Conservation (phyloP, 1,140 invertebrate species). For the Bombus picipes region DNA sequence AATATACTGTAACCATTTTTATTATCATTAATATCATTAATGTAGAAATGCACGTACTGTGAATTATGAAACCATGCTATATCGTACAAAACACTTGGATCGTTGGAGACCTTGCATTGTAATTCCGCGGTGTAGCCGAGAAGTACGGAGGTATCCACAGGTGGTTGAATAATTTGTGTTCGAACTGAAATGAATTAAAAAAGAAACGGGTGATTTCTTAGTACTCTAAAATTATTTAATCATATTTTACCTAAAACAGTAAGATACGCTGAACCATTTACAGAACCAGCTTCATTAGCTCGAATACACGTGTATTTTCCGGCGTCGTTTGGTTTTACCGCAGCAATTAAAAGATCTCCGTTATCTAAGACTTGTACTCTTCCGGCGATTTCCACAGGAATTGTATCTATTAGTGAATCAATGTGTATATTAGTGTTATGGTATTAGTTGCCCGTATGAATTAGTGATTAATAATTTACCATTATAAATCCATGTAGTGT, state of each 20-base stretch:
- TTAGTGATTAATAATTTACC: constrained; percentile 83
- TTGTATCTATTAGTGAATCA: constrained; percentile 79
- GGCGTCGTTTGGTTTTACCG: constrained; percentile 90
- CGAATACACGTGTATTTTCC: constrained; percentile 95
- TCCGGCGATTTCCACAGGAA: constrained; percentile 85
- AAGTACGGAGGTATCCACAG: constrained; percentile 93
- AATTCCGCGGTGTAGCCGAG: constrained; percentile 94
- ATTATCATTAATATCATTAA: background rate
- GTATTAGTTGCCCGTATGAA: background rate
- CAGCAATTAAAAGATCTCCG: constrained; percentile 94
- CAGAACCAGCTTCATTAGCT: constrained; percentile 93
- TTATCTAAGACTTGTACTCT: constrained; percentile 92
- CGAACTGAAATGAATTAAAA: constrained; percentile 85
- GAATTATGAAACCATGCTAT: constrained; percentile 96
- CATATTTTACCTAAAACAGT: constrained; percentile 88
- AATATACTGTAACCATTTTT: background rate
- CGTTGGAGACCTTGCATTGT: constrained; percentile 96
- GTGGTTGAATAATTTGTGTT: constrained; percentile 96
- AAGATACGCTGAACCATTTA: constrained; percentile 91
- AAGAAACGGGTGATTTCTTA: background rate
- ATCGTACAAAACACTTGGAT: constrained; percentile 94
- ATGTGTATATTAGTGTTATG: too few relatives aligned
- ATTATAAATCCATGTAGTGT: constrained; percentile 95
- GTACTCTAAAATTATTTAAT: background rate
- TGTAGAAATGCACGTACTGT: constrained; percentile 84